phyloP scores from a whole-genome alignment of 2,888 invertebrate genomes.

The Antitype chi region DNA sequence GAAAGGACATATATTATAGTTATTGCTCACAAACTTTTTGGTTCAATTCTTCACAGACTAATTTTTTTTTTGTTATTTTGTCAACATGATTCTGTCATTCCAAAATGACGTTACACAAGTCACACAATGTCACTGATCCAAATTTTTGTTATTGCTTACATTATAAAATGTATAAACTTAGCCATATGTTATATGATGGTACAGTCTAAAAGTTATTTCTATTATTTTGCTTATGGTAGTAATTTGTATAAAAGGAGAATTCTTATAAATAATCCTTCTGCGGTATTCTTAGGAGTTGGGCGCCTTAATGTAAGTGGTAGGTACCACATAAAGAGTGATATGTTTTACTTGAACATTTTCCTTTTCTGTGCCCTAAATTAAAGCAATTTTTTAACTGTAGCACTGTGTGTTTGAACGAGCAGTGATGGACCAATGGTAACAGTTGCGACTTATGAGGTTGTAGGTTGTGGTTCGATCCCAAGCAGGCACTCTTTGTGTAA shows the following conservation, averaged over 20 bases:
- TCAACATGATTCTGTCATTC: conserved; percentile 5
- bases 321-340: not conserved
- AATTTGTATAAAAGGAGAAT: conserved; percentile 58
- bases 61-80: not conserved
- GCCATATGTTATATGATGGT: conserved; percentile 43
- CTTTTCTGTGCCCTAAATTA: not conserved
- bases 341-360: not conserved
- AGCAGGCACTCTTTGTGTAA: too few species aligned
- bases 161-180: conserved; percentile 48
- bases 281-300: conserved; percentile 50
- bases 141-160: conserved; percentile 47
- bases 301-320: conserved; percentile 45
- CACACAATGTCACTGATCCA: conserved; percentile 36
- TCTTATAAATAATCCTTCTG: conserved; percentile 50
- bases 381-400: not conserved
- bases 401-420: not conserved
- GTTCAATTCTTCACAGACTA: not conserved
- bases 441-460: too few species aligned
- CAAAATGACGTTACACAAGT: conserved; percentile 3
- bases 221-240: conserved; percentile 61
- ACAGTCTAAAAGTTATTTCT: conserved; percentile 35
- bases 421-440: too few species aligned
- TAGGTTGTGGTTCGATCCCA: too few species aligned
- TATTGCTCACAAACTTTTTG: conserved; percentile 1
- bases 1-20: too few species aligned